These are phyloP conservation scores for Hemicordylus capensis DNA, from an alignment of 2,113 vertebrate genomes.

Conservation along the genomic window DNA sequence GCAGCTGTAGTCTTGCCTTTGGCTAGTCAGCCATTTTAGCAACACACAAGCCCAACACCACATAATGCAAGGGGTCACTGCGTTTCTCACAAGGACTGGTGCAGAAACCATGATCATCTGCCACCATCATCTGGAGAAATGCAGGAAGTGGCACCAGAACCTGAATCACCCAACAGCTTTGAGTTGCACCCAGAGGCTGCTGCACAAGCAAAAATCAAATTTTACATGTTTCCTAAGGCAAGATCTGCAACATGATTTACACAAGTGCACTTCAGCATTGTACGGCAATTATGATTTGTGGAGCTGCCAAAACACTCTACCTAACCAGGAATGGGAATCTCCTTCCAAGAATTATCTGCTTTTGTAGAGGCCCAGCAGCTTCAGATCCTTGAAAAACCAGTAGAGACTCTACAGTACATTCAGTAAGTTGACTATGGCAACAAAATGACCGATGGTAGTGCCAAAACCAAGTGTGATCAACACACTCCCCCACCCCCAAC, in stretches of 20 bases:
- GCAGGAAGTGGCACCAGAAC: not conserved
- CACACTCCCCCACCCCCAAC: not conserved
- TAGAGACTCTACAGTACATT: not conserved
- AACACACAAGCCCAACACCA: not conserved
- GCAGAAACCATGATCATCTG: not conserved
- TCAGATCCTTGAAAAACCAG: not conserved
- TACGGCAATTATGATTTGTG: not conserved
- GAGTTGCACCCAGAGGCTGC: not conserved
- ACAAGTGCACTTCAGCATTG: conserved; percentile 49
- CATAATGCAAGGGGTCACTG: not conserved
- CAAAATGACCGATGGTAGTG: not conserved
- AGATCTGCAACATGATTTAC: conserved; percentile 29
- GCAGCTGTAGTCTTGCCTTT: not conserved
- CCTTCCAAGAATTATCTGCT: not conserved
- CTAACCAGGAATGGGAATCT: not conserved
- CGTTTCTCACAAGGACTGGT: not conserved
- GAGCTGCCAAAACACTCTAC: not conserved
- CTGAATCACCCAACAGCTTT: not conserved
- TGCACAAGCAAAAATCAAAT: not conserved
- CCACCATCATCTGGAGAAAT: not conserved
- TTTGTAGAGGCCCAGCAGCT: conserved; percentile 15
- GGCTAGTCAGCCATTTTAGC: not conserved
- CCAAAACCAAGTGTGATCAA: conserved; percentile 2
- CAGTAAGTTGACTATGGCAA: not conserved
- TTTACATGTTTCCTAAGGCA: conserved; percentile 37